Conservation (phyloP, 2,888 invertebrate species). For the Xylophagus ater region DNA sequence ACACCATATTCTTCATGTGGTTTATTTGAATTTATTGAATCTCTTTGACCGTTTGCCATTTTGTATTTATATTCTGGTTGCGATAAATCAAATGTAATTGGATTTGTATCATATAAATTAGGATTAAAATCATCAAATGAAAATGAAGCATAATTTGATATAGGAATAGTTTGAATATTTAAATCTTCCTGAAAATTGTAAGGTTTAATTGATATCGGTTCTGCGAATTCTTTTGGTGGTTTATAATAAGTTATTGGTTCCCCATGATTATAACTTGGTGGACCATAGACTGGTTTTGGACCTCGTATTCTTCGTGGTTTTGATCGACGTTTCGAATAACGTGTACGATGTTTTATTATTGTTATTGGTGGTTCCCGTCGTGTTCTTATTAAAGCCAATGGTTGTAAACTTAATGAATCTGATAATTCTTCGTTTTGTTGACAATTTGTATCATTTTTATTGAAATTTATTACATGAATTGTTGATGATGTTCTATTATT, state of each 20-base stretch:
- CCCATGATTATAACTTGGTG: conserved; percentile 21
- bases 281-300: conserved; percentile 27
- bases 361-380: conserved; percentile 31
- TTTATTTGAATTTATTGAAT: neutral
- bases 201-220: neutral
- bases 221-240: conserved; percentile 9
- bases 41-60: neutral
- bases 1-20: conserved; percentile 16
- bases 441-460: too few species aligned
- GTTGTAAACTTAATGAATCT: too few species aligned
- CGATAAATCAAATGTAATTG: conserved; percentile 33
- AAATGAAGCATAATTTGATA: conserved; percentile 29
- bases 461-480: too few species aligned
- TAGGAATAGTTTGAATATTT: conserved; percentile 20
- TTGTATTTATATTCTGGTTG: neutral
- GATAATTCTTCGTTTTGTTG: too few species aligned
- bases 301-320: conserved; percentile 26
- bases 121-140: conserved; percentile 14
- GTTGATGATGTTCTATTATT: too few species aligned
- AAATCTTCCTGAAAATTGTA: conserved; percentile 10
- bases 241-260: conserved; percentile 23
- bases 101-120: conserved; percentile 18
- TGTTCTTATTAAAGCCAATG: conserved; percentile 22
- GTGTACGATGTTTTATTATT: conserved; percentile 23
- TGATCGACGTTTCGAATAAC: conserved; percentile 23